Conservation (phyloP, 1,140 invertebrate genomes). For the Drosophila eugracilis region DNA sequence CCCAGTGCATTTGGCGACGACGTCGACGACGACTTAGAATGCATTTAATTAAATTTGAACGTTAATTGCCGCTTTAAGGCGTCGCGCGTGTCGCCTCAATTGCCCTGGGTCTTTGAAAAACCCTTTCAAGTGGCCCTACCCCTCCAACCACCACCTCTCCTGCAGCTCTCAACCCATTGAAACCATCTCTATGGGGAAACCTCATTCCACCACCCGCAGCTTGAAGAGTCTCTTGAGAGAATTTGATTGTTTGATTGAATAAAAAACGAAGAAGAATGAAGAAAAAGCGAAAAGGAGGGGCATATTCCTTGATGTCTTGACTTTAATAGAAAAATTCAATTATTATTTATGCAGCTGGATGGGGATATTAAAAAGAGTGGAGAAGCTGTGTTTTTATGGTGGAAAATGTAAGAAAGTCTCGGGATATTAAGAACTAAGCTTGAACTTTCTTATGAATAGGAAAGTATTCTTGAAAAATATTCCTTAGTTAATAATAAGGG, state of each 20-base stretch:
- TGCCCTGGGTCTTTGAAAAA: constrained; percentile 40
- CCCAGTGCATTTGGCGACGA: constrained; percentile 10
- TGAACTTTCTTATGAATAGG: too few species aligned
- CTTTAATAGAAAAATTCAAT: constrained; percentile 29
- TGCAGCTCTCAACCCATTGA: background rate
- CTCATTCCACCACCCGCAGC: constrained; percentile 51
- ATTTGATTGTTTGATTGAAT: constrained; percentile 66
- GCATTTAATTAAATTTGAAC: constrained; percentile 79
- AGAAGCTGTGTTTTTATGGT: background rate
- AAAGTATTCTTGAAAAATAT: too few species aligned
- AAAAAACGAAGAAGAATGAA: constrained; percentile 2
- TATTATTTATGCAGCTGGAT: constrained; percentile 11
- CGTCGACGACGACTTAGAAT: constrained; percentile 57
- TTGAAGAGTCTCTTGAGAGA: constrained; percentile 51
- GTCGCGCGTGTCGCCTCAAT: constrained; percentile 76
- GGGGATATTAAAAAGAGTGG: background rate
- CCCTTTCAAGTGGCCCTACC: constrained; percentile 68
- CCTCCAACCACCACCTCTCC: background rate
- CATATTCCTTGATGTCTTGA: constrained; percentile 16
- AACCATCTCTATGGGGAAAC: constrained; percentile 1
- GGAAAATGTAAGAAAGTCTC: too few species aligned
- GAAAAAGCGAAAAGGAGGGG: background rate
- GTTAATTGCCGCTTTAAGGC: constrained; percentile 74
- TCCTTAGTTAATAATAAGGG: too few species aligned
- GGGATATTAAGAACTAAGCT: too few species aligned